Base-by-base conservation (phyloP, 2,113 vertebrate genomes). In the Bubo blakistoni region DNA sequence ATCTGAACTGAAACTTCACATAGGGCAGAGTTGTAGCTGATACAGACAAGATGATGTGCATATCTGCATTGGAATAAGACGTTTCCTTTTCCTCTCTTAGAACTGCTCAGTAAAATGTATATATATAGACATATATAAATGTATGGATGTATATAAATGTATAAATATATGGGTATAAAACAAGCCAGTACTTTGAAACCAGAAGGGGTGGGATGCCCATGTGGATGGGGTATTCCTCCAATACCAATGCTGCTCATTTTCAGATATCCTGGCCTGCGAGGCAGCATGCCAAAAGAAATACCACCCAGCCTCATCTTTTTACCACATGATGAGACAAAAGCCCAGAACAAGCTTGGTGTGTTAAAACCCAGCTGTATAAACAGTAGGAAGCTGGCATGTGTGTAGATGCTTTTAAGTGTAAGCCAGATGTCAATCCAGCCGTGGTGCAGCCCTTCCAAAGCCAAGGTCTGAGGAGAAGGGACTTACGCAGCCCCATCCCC, bases 341-440 rank as follows among this genome's bases (percentile, higher is more conserved):
- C 70, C 78, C 92, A 85, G 88, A 95, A 90, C 61, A 93, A 90
- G 73, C 78, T 36, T 9, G 20, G 20, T 40, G 38, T 76, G 36
- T 55, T 76, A 79, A 90, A 93, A 70, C 47, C 46, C 95, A 93
- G 78, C 90, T 94, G 92, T 69, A 47, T 49, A 95, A 94, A 92
- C 74, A 92, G 81, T 16, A 88, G 88, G 74, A 79, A 85, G 40
- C 49, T 82, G 85, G 73, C 1, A 0, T 42, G 29, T 26, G n/a
- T 44, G 16, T 36, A 54, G 34, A 67, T 55, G 40, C 85, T 88
- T 81, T 92, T 51, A 92, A 82, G 52, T 3, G 1, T 47, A 69
- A 72, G 44, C 69, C 95, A 87, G 70, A 89, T 89, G 94, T 94
- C 66, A 71, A 71, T 81, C 65, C 65, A 81, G 79, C 29, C 3